A percentile compares a stretch with the other conserved stretches of the same genome.
These are phyloP conservation scores for Nysson spinosus DNA, from an alignment of 2,888 invertebrate genomes.

Conservation along the genomic window DNA sequence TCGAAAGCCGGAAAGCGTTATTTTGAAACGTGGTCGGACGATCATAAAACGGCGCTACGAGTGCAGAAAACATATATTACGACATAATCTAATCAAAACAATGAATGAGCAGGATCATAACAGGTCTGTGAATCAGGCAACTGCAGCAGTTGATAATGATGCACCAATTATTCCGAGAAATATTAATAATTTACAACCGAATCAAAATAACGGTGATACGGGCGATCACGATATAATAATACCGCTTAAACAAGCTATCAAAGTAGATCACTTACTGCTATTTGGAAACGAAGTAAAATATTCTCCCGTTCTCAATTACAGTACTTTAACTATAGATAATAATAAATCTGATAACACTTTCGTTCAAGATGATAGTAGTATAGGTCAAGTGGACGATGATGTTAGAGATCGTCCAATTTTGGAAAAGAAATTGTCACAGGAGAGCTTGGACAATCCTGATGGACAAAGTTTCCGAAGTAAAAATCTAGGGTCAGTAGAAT, in stretches of 20 bases:
- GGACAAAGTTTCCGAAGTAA: not conserved
- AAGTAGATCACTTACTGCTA: conserved; percentile 50
- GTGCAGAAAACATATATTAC: conserved; percentile 17
- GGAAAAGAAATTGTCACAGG: not conserved
- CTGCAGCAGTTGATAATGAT: not conserved
- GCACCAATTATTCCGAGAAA: conserved; percentile 1
- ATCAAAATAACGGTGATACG: not conserved
- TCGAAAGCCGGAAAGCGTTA: conserved; percentile 60
- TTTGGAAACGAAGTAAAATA: conserved; percentile 54
- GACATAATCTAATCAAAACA: conserved; percentile 13
- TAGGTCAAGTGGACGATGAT: not conserved
- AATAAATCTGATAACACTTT: too few relatives aligned
- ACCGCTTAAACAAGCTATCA: conserved; percentile 27
- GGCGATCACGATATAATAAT: not conserved
- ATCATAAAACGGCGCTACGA: conserved; percentile 62
- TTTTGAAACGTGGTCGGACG: conserved; percentile 72
- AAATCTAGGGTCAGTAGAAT: not conserved
- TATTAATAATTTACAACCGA: not conserved
- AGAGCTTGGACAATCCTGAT: not conserved
- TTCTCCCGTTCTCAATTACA: conserved; percentile 22
- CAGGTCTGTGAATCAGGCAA: not conserved
- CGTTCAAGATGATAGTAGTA: too few relatives aligned
- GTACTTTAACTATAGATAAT: not conserved
- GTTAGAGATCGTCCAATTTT: not conserved
- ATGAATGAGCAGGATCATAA: not conserved